These are phyloP conservation scores for Hydropsyche tenuis DNA, from an alignment of 1,140 invertebrate genomes.

Conservation along the genomic window DNA sequence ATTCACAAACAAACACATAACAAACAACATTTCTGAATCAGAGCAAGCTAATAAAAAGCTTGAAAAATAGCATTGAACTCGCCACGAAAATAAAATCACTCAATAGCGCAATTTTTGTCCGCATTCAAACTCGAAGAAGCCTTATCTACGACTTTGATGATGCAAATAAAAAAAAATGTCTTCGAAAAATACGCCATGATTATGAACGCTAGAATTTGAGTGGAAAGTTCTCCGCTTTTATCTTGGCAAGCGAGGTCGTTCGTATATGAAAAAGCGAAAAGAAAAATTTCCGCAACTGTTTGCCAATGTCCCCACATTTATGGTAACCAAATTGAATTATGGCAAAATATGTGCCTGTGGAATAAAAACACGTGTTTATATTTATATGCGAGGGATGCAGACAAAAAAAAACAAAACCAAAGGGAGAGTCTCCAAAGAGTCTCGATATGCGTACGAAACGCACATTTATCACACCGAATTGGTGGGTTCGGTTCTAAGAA, in stretches of 20 bases:
- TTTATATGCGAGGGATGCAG: not conserved
- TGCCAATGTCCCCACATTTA: conserved; percentile 32
- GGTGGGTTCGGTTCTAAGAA: conserved; percentile 1
- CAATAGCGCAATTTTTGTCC: no score
- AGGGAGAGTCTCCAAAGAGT: not conserved
- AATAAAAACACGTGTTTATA: conserved; percentile 43
- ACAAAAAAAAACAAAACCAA: no score
- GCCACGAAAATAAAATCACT: no score
- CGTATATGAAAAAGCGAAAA: not conserved
- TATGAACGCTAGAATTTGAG: conserved; percentile 6
- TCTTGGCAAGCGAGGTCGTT: not conserved
- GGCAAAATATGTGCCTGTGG: conserved; percentile 44
- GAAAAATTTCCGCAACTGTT: not conserved
- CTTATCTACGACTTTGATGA: no score
- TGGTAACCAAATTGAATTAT: conserved; percentile 48
- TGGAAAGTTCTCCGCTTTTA: conserved; percentile 14
- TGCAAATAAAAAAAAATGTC: no score
- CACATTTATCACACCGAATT: conserved; percentile 13
- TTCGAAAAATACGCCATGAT: not conserved
- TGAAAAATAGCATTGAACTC: no score
- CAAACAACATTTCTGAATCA: no score
- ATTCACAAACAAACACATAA: not conserved
- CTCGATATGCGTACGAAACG: not conserved
- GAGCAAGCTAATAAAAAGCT: no score
- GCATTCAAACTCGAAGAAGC: no score